Base-by-base conservation (phyloP, 2,113 vertebrate species). In the Paramisgurnus dabryanus region DNA sequence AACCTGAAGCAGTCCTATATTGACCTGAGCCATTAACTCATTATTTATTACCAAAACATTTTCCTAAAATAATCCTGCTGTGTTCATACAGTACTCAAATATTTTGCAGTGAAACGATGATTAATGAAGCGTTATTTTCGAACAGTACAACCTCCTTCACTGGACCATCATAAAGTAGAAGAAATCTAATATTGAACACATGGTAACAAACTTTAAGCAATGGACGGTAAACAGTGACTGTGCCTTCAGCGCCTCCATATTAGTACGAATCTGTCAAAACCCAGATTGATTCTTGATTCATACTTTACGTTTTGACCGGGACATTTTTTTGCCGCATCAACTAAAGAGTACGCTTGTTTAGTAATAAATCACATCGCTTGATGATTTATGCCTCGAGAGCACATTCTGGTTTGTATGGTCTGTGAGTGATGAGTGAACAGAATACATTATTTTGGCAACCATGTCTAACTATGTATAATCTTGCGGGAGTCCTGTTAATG, bases 101-200 rank as follows among this genome's bases (percentile, higher is more conserved):
- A 73, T 60, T 73, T 45, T 61, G 72, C 57, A 34, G 64, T 43
- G 45, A 22, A 67, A 80, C 79, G 73, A 58, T 41, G 78, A 81
- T 78, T 78, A 88, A 88, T 90, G 85, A 80, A 84, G 57, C 72
- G 76, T 77, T 87, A 81, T 72, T 87, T 80, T 80, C 63, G 85
- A 89, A 87, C 87, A 86, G 87, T 81, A 81, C 80, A 86, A 76
- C 58, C 47, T 85, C 83, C 78, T 90, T 82, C 90, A 92, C 11
- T 84, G 89, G 91, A 92, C 92, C 92, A 92, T 92, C 91, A 92
- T 90, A 53, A 11, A 13, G 50, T 53, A 87, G 87, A 85, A 84
- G 75, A 61, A 76, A 71, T 50, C 70, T 64, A 57, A 58, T 80
- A 85, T 82, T 87, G 83, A 74, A 81, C 71, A 41, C 17, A 7